phyloP scores from a whole-genome alignment of 2,113 vertebrate species.

The Ramphastos sulfuratus region DNA sequence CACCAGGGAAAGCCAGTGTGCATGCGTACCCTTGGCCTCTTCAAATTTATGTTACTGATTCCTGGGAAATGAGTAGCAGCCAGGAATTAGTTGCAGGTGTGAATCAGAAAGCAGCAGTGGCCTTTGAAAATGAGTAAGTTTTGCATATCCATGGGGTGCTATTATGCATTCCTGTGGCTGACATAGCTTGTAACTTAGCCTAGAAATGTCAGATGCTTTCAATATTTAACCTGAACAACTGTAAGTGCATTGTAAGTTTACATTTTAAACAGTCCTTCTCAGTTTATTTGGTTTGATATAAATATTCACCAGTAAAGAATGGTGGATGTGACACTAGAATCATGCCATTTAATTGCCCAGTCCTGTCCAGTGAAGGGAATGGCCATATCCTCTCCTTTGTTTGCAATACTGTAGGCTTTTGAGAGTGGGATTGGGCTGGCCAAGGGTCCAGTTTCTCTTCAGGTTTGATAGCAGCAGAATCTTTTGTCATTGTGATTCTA shows the following conservation, averaged over 20 bases:
- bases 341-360: neutral
- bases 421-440: neutral
- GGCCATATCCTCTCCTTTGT: neutral
- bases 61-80: conserved; percentile 14
- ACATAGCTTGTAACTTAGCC: conserved; percentile 29
- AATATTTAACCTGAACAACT: neutral
- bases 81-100: conserved; percentile 39
- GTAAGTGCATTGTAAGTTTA: neutral
- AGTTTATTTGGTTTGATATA: neutral
- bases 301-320: neutral
- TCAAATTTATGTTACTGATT: neutral
- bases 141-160: neutral
- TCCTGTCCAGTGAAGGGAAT: neutral
- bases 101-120: conserved; percentile 44
- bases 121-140: conserved; percentile 37
- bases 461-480: neutral
- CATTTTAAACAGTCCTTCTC: neutral
- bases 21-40: neutral
- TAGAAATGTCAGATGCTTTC: conserved; percentile 41
- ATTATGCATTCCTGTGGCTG: conserved; percentile 20
- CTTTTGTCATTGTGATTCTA: neutral
- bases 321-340: neutral
- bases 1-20: neutral
- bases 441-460: neutral
- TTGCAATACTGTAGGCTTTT: neutral